A percentile compares a stretch with the other conserved stretches of the same genome.
These are phyloP conservation scores for Dysidea cf. avara DNA, from an alignment of 37 sponge, comb jelly and placozoan species.

Conservation along the genomic window DNA sequence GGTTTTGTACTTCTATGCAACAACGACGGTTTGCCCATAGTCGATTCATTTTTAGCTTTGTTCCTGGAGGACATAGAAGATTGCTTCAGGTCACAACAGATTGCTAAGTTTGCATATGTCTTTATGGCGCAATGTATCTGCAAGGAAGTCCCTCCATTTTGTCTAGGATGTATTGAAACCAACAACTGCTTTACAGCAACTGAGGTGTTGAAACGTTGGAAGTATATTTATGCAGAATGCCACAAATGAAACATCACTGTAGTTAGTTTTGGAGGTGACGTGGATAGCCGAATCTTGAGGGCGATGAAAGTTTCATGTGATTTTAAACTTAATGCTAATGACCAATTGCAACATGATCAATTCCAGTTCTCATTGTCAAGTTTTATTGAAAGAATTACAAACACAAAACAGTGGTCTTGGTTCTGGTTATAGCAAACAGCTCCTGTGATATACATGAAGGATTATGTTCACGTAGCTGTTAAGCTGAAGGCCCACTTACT, in stretches of 20 bases:
- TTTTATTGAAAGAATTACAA: conserved; percentile 13
- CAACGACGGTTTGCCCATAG: conserved; percentile 22
- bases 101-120: conserved; percentile 54
- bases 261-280: conserved; percentile 56
- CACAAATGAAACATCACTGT: conserved; percentile 34
- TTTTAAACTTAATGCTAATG: not conserved
- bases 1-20: conserved; percentile 44
- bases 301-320: conserved; percentile 34
- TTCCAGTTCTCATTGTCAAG: not conserved
- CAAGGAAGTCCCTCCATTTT: conserved; percentile 28
- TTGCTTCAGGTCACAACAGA: not conserved
- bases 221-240: conserved; percentile 31
- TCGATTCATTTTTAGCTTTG: conserved; percentile 25
- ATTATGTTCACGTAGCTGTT: conserved; percentile 45
- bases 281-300: conserved; percentile 48
- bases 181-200: conserved; percentile 29
- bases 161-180: conserved; percentile 40
- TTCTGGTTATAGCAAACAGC: conserved; percentile 15
- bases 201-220: conserved; percentile 35
- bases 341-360: not conserved
- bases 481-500: conserved; percentile 37
- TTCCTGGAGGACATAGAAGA: conserved; percentile 40
- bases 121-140: conserved; percentile 51
- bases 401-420: conserved; percentile 28
- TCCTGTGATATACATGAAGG: conserved; percentile 43